phyloP scores from a whole-genome alignment of 2,797 vertebrate species.

The Dromococcyx pavoninus region DNA sequence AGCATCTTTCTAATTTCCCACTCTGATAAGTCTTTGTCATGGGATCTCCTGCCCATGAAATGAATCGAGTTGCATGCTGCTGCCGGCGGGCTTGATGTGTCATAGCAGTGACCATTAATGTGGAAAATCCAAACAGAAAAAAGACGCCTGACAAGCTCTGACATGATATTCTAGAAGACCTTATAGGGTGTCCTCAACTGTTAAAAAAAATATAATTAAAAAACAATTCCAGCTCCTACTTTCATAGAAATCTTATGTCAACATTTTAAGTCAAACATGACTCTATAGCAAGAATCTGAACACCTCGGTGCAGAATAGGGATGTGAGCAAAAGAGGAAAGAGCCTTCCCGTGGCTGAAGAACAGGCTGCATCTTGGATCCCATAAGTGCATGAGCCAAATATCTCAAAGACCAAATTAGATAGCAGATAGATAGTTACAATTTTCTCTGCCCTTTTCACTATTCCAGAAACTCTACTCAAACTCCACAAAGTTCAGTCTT shows the following conservation, averaged over 20 bases:
- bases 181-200: not conserved
- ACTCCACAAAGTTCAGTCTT: not conserved
- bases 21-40: slow-evolving; percentile 55
- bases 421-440: not conserved
- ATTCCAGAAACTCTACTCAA: not conserved
- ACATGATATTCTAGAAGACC: not conserved
- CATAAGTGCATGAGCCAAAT: not conserved
- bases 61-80: slow-evolving; percentile 31
- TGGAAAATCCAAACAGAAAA: slow-evolving; percentile 44
- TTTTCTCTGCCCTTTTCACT: not conserved
- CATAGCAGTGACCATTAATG: slow-evolving; percentile 33
- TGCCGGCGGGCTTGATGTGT: not conserved
- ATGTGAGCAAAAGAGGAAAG: not conserved
- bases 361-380: not conserved
- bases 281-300: not conserved
- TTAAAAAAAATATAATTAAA: not conserved
- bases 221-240: not conserved
- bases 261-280: not conserved
- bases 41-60: slow-evolving; percentile 61
- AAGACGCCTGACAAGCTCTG: not conserved
- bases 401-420: not conserved
- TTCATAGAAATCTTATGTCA: not conserved
- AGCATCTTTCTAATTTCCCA: slow-evolving; percentile 62
- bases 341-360: not conserved
- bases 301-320: not conserved